Conservation (phyloP, 2,113 vertebrate species). For the Crotalus helleri region DNA sequence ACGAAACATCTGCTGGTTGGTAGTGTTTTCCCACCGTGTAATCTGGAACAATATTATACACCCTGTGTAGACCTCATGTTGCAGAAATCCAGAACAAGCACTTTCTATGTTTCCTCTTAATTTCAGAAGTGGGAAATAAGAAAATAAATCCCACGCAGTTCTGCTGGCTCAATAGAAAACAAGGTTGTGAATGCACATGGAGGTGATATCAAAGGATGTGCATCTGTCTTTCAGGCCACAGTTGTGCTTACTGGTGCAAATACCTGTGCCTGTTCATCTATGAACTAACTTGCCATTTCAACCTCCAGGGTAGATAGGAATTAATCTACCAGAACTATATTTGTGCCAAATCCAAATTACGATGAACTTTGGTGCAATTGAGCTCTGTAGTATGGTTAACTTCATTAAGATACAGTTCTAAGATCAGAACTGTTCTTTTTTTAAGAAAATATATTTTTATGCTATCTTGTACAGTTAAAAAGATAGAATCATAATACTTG, state of each 20-base stretch:
- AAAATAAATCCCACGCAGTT: neutral
- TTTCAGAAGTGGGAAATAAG: neutral
- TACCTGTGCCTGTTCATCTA: neutral
- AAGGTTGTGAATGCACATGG: neutral
- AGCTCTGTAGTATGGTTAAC: neutral
- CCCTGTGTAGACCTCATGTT: neutral
- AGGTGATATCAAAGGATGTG: neutral
- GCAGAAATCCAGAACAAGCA: neutral
- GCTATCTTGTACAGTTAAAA: neutral
- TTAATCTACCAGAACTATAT: neutral
- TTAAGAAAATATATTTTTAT: neutral
- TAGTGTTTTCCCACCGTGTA: neutral
- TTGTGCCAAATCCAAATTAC: neutral
- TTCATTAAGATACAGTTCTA: neutral
- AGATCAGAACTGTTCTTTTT: neutral
- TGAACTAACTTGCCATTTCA: accelerated
- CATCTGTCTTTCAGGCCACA: neutral
- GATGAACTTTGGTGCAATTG: neutral
- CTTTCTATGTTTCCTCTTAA: neutral
- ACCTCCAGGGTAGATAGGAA: neutral
- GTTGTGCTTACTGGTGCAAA: neutral
- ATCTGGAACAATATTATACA: neutral
- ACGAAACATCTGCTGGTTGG: neutral
- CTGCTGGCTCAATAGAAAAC: neutral
- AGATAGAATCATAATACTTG: neutral